A percentile compares a stretch with the other conserved stretches of the same genome.
phyloP scores from a whole-genome alignment of 1,140 invertebrate genomes.

The Temnothorax longispinosus region DNA sequence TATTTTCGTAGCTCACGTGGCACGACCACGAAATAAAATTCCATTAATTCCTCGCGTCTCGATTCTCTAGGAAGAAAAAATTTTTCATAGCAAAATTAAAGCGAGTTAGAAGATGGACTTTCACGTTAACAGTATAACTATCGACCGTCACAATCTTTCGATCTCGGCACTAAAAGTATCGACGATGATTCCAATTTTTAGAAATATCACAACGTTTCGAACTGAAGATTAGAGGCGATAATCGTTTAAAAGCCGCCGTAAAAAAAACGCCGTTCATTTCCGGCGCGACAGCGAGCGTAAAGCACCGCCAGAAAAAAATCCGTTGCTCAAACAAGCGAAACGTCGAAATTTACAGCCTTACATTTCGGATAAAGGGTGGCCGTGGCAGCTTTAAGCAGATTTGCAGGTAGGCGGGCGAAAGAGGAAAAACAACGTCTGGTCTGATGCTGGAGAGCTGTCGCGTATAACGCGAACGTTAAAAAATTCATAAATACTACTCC shows the following conservation, averaged over 20 bases:
- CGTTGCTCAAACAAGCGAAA: conserved; percentile 81
- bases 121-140: not conserved
- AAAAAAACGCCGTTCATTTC: conserved; percentile 79
- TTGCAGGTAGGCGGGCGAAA: conserved; percentile 66
- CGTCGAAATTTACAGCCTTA: conserved; percentile 83
- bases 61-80: conserved; percentile 38
- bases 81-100: conserved; percentile 35
- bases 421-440: conserved; percentile 31
- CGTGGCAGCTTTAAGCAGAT: conserved; percentile 81
- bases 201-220: not conserved
- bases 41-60: conserved; percentile 75
- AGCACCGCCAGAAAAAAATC: conserved; percentile 81
- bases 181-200: conserved; percentile 17
- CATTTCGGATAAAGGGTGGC: conserved; percentile 79
- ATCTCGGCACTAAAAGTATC: not conserved
- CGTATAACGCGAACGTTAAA: conserved; percentile 52
- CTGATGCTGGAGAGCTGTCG: conserved; percentile 32
- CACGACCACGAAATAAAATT: conserved; percentile 81
- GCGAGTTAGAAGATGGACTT: not conserved
- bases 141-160: not conserved
- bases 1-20: conserved; percentile 80
- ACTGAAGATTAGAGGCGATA: conserved; percentile 12
- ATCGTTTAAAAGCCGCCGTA: conserved; percentile 71
- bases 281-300: conserved; percentile 76
- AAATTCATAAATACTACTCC: conserved; percentile 63